These are phyloP conservation scores for Catharus bicknelli DNA, from an alignment of 2,113 vertebrate genomes.

Conservation along the genomic window DNA sequence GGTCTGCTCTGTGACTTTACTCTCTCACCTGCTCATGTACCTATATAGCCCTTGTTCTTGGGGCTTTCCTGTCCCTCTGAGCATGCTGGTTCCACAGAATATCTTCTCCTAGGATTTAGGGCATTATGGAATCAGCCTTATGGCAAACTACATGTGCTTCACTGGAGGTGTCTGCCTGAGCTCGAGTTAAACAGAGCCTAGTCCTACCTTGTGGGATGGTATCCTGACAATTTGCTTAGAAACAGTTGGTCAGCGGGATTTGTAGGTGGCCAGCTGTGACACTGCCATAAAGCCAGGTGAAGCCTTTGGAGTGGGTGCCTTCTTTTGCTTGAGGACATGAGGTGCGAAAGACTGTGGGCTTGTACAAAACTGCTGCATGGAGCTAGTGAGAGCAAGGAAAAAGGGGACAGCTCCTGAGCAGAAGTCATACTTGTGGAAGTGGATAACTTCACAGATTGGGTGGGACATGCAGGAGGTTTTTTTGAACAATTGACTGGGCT, in stretches of 20 bases:
- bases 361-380: background rate
- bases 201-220: background rate
- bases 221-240: background rate
- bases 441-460: background rate
- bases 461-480: background rate
- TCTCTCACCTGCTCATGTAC: background rate
- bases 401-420: background rate
- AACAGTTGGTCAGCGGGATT: background rate
- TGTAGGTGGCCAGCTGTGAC: background rate
- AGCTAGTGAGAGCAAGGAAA: background rate
- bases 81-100: background rate
- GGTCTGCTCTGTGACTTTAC: background rate
- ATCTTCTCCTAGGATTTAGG: background rate
- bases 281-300: background rate
- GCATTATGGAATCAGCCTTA: accelerated
- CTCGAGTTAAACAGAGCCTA: background rate
- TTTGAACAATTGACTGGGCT: background rate
- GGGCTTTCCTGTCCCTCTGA: background rate
- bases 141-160: background rate
- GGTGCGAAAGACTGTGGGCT: background rate
- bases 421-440: background rate
- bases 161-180: background rate
- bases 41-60: background rate
- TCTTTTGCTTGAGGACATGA: background rate
- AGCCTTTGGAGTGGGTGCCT: background rate